Base-by-base conservation (phyloP, 1,140 invertebrate genomes). In the Micrasema minimum region DNA sequence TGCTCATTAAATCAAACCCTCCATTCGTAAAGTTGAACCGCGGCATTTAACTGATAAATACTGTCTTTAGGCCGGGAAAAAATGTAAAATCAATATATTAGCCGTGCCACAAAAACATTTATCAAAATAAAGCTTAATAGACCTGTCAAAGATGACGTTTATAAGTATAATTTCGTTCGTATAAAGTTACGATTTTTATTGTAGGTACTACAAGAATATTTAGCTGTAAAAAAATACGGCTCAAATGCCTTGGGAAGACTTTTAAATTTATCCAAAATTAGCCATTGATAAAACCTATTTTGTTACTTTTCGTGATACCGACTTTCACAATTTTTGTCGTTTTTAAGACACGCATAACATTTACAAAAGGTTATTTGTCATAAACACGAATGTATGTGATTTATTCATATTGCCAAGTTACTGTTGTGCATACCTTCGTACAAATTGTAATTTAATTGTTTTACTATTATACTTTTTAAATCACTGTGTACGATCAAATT, bases 121-220 rank as follows among this genome's bases (percentile, higher is more conserved):
- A 46, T 64, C 61, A 64, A 2, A 46, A 26, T 46, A 46, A 64
- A 64, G 61, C 31, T 64, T 64, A 51, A 66, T 38, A 37, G 26
- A 66, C 23, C 31, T 43, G 41, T 61, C 57, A 20, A 20, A 16
- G 57, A 43, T 11, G 57, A 59, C 57, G 41, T 61, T 43, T 61
- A 38, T 20, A 61, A 61, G 31, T 41, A 23, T 61, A 41, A 61
- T 61, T 61, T 43, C 41, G 35, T 51, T 22, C 48, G 20, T 51
- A 41, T 20, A 59, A 59, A 59, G 14, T 20, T 59, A 20, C 16
- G 35, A 59, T 38, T 18, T 59, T 20, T 14, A 41, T 41, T 37
- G 3, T n/a, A n/a, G n/a, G n/a, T n/a, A 18, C 26, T 12, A 57
- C 16, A 31, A 6, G 7, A 38, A 2, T 18, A 59, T 59, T 57